Evolutionary conservation across 2,797 vertebrate genomes (phyloP), one percentile per base, ranked within the genome.

Genomic region (Helostoma temminkii): DNA sequence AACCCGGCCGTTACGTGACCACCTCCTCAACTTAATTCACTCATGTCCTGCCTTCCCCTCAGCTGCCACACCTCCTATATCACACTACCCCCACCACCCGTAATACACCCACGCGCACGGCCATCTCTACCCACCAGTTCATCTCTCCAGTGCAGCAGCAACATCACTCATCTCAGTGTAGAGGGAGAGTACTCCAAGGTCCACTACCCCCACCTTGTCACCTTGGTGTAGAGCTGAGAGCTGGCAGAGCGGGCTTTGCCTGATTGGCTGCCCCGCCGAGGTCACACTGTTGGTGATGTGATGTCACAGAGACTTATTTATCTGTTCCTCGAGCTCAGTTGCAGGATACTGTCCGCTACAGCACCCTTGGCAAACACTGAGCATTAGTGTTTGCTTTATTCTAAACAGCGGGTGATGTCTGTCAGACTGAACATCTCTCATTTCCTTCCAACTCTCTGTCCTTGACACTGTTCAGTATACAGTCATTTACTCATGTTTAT

Each of bases 1-100:
- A 93, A 94, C 93, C 82, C 74, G 10, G 60, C 72, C 72, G 86
- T 88, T 91, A 92, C 77, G 86, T 90, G 91, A 90, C 89, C 85
- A 86, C 86, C 88, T 85, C 83, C 86, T 88, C 88, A 80, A 80
- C 80, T 87, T 81, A 71, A 87, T 83, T 94, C 92, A 87, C 88
- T 92, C 89, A 88, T 84, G 50, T 75, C 70, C 76, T 81, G 76
- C 84, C 59, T 59, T 78, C 60, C 70, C 68, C 65, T 76, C 65
- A 39, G 52, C 39, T 1, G 16, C 80, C 71, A 76, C 82, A 67
- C 75, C 58, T 62, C 77, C 71, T 49, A 32, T 73, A 80, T 82
- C 77, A 66, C 69, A 72, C 26, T 45, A 21, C 48, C 28, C 22
- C 49, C 19, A 1, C 39, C 36, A 19, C n/a, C 21, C 18, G 58